Evolutionary conservation across 2,888 invertebrate genomes (phyloP), one percentile per base, ranked within the genome.

Genomic region (Marronus borbonicus): DNA sequence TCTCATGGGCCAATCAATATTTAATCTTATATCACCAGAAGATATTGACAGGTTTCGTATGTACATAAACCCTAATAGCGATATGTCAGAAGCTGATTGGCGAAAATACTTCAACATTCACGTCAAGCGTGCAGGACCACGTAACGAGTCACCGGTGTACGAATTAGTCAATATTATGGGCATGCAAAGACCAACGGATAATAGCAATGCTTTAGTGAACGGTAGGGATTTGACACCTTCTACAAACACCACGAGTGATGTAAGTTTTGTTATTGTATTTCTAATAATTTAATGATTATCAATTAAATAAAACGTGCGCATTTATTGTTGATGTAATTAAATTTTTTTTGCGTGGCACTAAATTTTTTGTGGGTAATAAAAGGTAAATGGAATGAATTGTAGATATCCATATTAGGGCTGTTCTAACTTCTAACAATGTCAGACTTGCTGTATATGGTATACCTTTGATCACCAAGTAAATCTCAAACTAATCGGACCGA

Each of bases 1-100:
- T 87, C 90, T 97, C 82, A 92, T 97, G 86, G 95, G 95, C 17
- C 93, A 94, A 88, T 95, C 93, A 83, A 88, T 98, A 87, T 94
- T 94, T 89, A 93, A 94, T 85, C 95, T 96, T 88, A 92, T 96
- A 60, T 94, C 95, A 88, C 90, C 92, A n/a, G 92, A 94, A 85
- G 94, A 98, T 88, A 94, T 94, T 83, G 93, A 93, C 65, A 92
- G 92, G 83, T 89, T 97, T 75, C 91, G 91, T 70, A 91, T 92
- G 70, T 93, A 93, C 83, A 89, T 96, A 49, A 88, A 84, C 31
- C 87, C 89, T 0, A 89, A 89, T 64, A 87, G 85, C 84, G 89
- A 81, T 85, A 88, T 84, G 86, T 78, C 74, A 77, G 86, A 92
- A 90, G n/a, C 87, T 85, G 66, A 90, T 88, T 83, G 92, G 92